phyloP scores from a whole-genome alignment of 2,113 vertebrate species.

The Carassius carassius region DNA sequence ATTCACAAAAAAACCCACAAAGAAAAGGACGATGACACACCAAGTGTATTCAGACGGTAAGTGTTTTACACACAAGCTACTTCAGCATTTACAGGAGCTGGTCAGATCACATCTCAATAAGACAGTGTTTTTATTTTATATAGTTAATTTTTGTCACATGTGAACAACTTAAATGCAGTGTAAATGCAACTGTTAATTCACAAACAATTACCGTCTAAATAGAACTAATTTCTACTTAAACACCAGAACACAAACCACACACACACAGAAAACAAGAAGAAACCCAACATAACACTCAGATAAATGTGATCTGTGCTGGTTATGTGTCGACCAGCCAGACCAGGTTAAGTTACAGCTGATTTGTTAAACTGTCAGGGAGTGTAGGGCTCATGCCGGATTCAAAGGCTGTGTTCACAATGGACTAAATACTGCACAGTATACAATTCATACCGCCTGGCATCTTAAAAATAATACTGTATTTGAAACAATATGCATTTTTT shows the following conservation, averaged over 20 bases:
- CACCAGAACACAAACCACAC: not conserved
- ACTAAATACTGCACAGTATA: constrained; percentile 13
- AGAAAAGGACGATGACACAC: not conserved
- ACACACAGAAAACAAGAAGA: too few species aligned
- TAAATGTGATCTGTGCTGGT: not conserved
- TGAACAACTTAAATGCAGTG: not conserved
- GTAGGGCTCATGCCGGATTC: constrained; percentile 29
- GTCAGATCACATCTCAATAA: not conserved
- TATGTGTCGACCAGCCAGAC: not conserved
- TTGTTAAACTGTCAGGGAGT: not conserved
- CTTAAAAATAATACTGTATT: not conserved
- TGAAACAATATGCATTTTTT: not conserved
- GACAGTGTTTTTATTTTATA: not conserved
- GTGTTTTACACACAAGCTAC: not conserved
- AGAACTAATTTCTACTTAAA: not conserved
- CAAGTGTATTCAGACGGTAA: constrained; percentile 17
- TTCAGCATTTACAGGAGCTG: not conserved
- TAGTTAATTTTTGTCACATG: not conserved
- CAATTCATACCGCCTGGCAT: not conserved
- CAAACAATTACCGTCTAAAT: constrained; percentile 7
- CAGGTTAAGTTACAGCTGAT: not conserved
- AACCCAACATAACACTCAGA: not conserved
- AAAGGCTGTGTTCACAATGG: not conserved
- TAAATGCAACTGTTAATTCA: not conserved
- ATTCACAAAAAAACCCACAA: not conserved